Evolutionary conservation across 2,797 vertebrate species (phyloP), one percentile per base, ranked within the genome.

Genomic region (Nasua narica): DNA sequence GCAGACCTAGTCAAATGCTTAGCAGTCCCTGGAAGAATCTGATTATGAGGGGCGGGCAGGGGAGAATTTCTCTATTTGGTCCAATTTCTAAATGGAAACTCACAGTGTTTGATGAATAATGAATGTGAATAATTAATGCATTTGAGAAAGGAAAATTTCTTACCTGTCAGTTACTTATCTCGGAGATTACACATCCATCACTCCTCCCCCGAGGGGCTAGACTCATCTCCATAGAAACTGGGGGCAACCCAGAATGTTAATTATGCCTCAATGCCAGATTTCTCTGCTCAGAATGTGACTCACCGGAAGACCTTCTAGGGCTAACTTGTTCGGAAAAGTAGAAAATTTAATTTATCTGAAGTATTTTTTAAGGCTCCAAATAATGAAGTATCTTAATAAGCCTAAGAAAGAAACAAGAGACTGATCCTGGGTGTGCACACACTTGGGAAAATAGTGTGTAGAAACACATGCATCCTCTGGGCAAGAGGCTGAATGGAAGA

Each of bases 151-250:
- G 93, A 97, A 97, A 94, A 96, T 97, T 97, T 97, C 96, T 97
- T 97, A 97, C 97, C 97, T 98, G 98, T 97, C 98, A 98, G 96
- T 97, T 98, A 97, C 97, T 97, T 97, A 97, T 96, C 96, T 96
- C 97, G 83, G 94, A 97, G 97, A 97, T 98, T 97, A 97, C 77
- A 97, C 78, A 98, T 95, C 97, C 87, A 95, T 98, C 98, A 98
- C 90, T 95, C 77, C 50, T 97, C 62, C 94, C 94, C 90, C 0
- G 2, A 96, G 97, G 97, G 96, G 93, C 96, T 96, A 93, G 72
- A 97, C 95, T 98, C 93, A 98, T 98, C 95, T 97, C 98, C 98
- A 98, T 98, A 98, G 98, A 98, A 98, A 98, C 98, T 91, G 72
- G 96, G 97, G 97, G 98, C 91, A 97, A 96, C 93, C 85, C 67